Evolutionary conservation across 2,113 vertebrate species (phyloP).

Genomic region (Ivindomyrus marchei): DNA sequence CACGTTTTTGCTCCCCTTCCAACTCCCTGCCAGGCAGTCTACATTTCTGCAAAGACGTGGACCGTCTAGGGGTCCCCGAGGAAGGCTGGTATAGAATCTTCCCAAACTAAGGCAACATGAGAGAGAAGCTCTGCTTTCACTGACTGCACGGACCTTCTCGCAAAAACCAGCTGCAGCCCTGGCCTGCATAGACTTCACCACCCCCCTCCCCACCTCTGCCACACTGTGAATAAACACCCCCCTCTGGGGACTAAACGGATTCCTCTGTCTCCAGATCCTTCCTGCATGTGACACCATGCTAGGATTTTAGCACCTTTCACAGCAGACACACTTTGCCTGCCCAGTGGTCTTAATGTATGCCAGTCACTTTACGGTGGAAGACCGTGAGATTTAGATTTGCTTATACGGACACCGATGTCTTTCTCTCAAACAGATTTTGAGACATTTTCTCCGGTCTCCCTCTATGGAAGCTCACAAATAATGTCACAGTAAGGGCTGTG

Average conservation of each 20-base stretch:
- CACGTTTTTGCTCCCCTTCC: neutral
- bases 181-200: neutral
- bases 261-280: neutral
- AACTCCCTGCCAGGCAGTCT: neutral
- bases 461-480: neutral
- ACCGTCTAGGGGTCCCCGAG: neutral
- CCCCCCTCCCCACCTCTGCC: neutral
- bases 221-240: neutral
- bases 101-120: neutral
- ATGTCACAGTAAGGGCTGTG: neutral
- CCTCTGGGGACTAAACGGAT: neutral
- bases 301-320: neutral
- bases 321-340: neutral
- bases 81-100: neutral
- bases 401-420: neutral
- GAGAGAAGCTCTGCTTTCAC: neutral
- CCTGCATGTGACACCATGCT: neutral
- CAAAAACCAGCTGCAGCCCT: neutral
- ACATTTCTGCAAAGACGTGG: neutral
- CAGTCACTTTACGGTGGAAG: neutral
- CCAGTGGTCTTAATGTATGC: neutral
- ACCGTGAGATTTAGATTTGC: conserved; percentile 4
- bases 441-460: neutral
- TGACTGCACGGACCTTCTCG: neutral
- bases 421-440: neutral